Percentiles rank a stretch among this genome's conserved stretches.
phyloP scores from a whole-genome alignment of 2,113 vertebrate species.

The Esox niger region DNA sequence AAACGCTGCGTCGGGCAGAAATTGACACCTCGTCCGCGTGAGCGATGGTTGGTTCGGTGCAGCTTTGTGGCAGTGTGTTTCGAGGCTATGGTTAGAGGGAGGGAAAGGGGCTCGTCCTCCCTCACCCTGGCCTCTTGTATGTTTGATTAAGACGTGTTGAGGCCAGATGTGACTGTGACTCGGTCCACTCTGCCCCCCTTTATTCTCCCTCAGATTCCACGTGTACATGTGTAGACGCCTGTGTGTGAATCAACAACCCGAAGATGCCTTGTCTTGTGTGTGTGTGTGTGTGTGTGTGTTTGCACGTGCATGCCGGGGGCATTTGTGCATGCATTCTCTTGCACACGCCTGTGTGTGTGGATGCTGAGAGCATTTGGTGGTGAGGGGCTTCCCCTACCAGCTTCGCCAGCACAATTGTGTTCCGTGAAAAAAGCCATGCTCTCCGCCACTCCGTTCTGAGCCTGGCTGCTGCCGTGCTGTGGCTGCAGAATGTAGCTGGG shows the following conservation, averaged over 20 bases:
- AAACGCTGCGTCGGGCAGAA: not conserved
- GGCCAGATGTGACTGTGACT: conserved; percentile 28
- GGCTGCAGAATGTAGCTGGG: conserved; percentile 24
- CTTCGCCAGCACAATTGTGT: conserved; percentile 42
- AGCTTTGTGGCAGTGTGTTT: not conserved
- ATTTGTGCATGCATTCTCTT: conserved; percentile 6
- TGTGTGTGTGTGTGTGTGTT: conserved; percentile 16
- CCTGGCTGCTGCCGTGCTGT: conserved; percentile 38
- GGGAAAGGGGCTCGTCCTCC: not conserved
- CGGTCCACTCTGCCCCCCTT: not conserved
- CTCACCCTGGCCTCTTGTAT: not conserved
- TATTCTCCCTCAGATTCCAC: not conserved
- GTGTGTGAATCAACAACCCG: conserved; percentile 14
- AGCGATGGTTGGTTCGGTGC: not conserved
- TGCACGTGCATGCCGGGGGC: not conserved
- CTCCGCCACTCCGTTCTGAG: not conserved
- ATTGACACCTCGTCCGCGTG: not conserved
- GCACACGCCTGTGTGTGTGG: conserved; percentile 2
- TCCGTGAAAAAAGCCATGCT: conserved; percentile 67
- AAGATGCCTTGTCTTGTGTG: not conserved
- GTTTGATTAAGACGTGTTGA: conserved; percentile 40
- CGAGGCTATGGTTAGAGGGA: not conserved
- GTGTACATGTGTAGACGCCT: conserved; percentile 5
- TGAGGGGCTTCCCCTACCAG: not conserved
- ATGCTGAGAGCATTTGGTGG: not conserved